Conservation (phyloP, 2,888 invertebrate genomes). For the Patella pellucida region DNA sequence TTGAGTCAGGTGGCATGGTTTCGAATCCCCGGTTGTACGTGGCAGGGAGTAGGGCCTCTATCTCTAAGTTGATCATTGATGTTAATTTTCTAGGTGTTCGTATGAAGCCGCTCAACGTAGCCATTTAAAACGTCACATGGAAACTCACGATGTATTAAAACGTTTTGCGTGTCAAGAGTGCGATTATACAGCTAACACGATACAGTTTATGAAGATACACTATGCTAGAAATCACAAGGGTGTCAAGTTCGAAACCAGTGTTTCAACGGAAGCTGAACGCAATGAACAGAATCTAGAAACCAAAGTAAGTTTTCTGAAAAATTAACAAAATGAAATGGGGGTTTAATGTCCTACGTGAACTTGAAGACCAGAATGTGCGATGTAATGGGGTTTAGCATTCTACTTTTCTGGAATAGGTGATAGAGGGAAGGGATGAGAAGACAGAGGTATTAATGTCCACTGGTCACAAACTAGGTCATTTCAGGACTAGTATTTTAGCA, state of each 20-base stretch:
- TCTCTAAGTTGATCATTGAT: background rate
- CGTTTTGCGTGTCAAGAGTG: slow-evolving; percentile 66
- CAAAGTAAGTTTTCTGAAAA: background rate
- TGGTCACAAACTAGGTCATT: too few species aligned
- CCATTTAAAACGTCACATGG: slow-evolving; percentile 68
- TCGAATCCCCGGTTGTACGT: too few species aligned
- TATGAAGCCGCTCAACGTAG: slow-evolving; percentile 68
- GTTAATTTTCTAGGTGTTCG: slow-evolving; percentile 54
- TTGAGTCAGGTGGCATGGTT: too few species aligned
- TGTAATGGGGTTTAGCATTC: too few species aligned
- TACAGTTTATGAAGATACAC: slow-evolving; percentile 69
- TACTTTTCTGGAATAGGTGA: too few species aligned
- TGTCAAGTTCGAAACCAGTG: slow-evolving; percentile 25
- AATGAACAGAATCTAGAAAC: background rate
- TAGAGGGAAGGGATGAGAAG: too few species aligned
- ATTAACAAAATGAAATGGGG: too few species aligned
- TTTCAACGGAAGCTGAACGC: slow-evolving; percentile 18
- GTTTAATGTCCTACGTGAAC: too few species aligned
- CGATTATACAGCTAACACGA: slow-evolving; percentile 68
- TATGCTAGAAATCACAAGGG: slow-evolving; percentile 62
- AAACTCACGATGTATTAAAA: slow-evolving; percentile 66
- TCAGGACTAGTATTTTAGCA: too few species aligned
- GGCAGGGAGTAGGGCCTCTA: background rate
- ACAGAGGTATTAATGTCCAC: too few species aligned
- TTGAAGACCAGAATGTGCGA: too few species aligned